These are phyloP conservation scores for Anniella stebbinsi DNA, from an alignment of 2,797 vertebrate species.

Conservation along the genomic window DNA sequence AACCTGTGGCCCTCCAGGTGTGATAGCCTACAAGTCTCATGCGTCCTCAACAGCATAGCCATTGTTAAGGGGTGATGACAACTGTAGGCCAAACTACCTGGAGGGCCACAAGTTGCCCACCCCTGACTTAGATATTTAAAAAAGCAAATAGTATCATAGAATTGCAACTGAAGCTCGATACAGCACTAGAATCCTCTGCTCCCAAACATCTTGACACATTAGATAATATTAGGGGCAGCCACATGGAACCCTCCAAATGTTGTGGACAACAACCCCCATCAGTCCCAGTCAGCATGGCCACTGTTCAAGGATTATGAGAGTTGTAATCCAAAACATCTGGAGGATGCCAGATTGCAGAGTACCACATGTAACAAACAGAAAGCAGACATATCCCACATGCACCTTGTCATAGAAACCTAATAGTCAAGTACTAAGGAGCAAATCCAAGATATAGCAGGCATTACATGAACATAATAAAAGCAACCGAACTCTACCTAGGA, in stretches of 20 bases:
- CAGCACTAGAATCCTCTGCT: neutral
- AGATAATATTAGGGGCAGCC: neutral
- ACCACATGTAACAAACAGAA: neutral
- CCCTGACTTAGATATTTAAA: too few species aligned
- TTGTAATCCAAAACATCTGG: too few species aligned
- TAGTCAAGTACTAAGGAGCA: neutral
- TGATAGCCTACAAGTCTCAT: too few species aligned
- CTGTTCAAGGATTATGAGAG: too few species aligned
- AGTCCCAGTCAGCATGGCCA: too few species aligned
- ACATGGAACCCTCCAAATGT: too few species aligned
- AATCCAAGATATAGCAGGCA: neutral
- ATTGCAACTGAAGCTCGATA: neutral
- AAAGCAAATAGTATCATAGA: neutral
- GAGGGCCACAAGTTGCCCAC: too few species aligned
- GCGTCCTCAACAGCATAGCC: too few species aligned
- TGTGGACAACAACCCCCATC: too few species aligned
- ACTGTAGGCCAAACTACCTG: too few species aligned
- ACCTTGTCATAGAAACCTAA: neutral
- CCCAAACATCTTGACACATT: neutral
- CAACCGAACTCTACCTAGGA: slow-evolving; percentile 7
- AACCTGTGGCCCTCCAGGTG: too few species aligned
- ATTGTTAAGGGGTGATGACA: too few species aligned
- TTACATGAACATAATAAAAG: neutral
- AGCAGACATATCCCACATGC: neutral
- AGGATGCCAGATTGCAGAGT: neutral